These are phyloP conservation scores for Zonitis immaculata DNA, from an alignment of 2,888 invertebrate genomes.

Conservation along the genomic window DNA sequence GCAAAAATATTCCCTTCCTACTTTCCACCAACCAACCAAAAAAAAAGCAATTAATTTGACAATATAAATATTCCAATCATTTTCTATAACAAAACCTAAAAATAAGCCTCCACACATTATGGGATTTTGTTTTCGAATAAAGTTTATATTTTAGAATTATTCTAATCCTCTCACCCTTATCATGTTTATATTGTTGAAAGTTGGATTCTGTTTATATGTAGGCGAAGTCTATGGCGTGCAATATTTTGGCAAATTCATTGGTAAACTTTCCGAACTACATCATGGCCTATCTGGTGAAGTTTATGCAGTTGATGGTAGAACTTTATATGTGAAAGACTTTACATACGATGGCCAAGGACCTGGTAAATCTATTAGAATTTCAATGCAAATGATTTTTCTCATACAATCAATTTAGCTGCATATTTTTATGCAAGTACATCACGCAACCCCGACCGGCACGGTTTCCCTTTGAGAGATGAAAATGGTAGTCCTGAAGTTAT, in stretches of 20 bases:
- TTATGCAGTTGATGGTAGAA: conserved; percentile 83
- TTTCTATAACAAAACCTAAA: too few relatives aligned
- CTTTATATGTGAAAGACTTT: conserved; percentile 81
- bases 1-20: neutral
- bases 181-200: too few relatives aligned
- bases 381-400: too few relatives aligned
- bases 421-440: conserved; percentile 84
- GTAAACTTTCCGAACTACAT: conserved; percentile 71
- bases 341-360: conserved; percentile 90
- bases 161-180: too few relatives aligned
- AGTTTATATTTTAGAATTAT: neutral
- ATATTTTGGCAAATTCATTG: conserved; percentile 75
- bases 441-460: conserved; percentile 62
- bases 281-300: conserved; percentile 83
- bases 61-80: neutral
- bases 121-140: too few relatives aligned
- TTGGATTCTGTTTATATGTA: conserved; percentile 15
- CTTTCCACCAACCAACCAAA: neutral
- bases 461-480: conserved; percentile 76
- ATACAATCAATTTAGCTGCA: conserved; percentile 64
- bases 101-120: too few relatives aligned
- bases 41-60: neutral
- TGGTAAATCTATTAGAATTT: conserved; percentile 58
- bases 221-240: conserved; percentile 42
- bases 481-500: conserved; percentile 74